Evolutionary conservation across 1,140 invertebrate species (phyloP), one percentile per base, ranked within the genome.

Genomic region (Plodia interpunctella): DNA sequence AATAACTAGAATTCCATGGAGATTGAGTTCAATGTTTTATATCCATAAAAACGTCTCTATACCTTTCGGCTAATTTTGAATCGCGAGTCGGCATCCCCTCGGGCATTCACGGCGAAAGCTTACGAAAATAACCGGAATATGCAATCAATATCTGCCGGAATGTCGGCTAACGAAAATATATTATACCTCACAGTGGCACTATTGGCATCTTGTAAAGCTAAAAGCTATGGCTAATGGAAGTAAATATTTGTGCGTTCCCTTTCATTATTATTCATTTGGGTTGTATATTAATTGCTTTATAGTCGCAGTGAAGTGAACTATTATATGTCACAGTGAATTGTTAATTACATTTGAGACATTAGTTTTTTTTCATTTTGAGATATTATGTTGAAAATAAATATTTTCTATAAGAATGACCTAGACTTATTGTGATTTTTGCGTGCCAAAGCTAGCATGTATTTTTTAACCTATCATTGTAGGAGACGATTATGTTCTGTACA

Each of bases 51-150:
- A 44, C 38, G 8, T 44, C 15, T 44, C n/a, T 44, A 10, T n/a
- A 44, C 10, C 60, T 57, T 63, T 63, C 61, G 51, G 51, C 52
- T 68, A 66, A 60, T 63, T 63, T 52, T 57, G 50, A 62, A 55
- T 49, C 61, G 44, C 17, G 63, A 59, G 52, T 55, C 21, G 51
- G 51, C 15, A 38, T 59, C 52, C 63, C 57, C 57, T 32, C 32
- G 54, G 58, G 28, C 58, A 59, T 56, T 56, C 32, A 49, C 49
- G 57, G 58, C 53, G 13, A 53, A 53, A 53, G 13, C 19, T 32
- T 62, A 59, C 54, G 56, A 53, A 56, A 62, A 66, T 66, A 66
- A 54, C 49, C 58, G 56, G 35, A 38, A 15, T 50, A 49, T 25
- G 32, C 60, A 52, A 60, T 66, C 60, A 50, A 62, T 66, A 59